Evolutionary conservation across 92 coral and sea anemone species (phyloP), one percentile per base, ranked within the genome.

Genomic region (Porites rus): DNA sequence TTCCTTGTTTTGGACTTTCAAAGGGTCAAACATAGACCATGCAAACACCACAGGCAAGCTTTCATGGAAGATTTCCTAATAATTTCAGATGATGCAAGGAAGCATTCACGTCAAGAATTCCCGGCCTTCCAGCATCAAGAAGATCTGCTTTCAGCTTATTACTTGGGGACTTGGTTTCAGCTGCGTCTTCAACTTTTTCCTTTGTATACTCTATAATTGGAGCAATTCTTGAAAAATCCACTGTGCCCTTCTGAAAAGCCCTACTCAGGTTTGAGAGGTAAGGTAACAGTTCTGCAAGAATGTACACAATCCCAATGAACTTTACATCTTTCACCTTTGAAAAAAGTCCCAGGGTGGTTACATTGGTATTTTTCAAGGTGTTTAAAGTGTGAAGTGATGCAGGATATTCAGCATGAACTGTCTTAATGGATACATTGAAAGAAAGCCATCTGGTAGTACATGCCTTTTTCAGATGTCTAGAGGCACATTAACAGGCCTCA

Each of bases 371-470:
- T 51, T 69, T 68, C 19, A 73, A 54, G 28, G 8, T 31, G 19
- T 24, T 38, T 53, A 84, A 74, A 22, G 81, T 54, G 61, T 72
- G 71, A 62, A 84, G 65, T 56, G 74, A 11, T 24, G 81, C 88
- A 18, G 58, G 21, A 75, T 58, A 84, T 62, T 84, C 70, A 21
- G 77, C 73, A 66, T 58, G 46, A 43, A 75, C 82, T 63, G 88
- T 74, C 50, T 74, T 74, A 18, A 75, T 69, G 56, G 88, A 61
- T 31, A 82, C 82, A 75, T 84, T 82, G 65, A 84, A 84, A 12
- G 72, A 58, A 74, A 84, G 88, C 88, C 81, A 74, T 84, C 82
- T 84, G 24, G 82, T 84, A 51, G 50, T 50, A 66, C 81, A 75
- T 16, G 82, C 82, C 56, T 72, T 65, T 76, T 80, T 80, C 74